Percentiles rank a stretch among this genome's conserved stretches.
These are phyloP conservation scores for Tenthredo distinguenda DNA, from an alignment of 2,888 invertebrate genomes.

Conservation along the genomic window DNA sequence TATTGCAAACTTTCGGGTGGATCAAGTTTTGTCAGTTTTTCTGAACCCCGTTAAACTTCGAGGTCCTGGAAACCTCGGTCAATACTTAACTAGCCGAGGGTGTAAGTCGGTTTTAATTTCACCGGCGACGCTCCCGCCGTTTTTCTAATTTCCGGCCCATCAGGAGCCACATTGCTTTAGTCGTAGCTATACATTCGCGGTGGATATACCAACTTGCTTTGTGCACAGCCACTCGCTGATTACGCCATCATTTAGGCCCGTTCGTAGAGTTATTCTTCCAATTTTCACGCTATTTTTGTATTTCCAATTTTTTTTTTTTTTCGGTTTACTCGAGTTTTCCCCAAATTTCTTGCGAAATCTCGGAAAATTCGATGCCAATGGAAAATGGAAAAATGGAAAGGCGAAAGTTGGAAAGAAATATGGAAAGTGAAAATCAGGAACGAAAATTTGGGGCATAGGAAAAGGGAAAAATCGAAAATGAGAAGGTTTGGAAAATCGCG, in stretches of 20 bases:
- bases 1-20: conserved; percentile 25
- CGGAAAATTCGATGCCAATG: background rate
- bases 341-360: background rate
- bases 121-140: conserved; percentile 44
- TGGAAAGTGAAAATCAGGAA: background rate
- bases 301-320: background rate
- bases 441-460: too few relatives aligned
- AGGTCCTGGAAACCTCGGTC: background rate
- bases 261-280: conserved; percentile 12
- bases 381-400: background rate
- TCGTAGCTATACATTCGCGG: background rate
- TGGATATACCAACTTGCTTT: conserved; percentile 1
- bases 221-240: conserved; percentile 10
- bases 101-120: conserved; percentile 51
- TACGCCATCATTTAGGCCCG: conserved; percentile 31
- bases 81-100: conserved; percentile 39
- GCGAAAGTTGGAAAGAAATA: background rate
- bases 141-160: conserved; percentile 54
- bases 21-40: conserved; percentile 32
- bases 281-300: background rate
- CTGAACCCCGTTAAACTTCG: background rate
- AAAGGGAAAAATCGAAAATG: background rate
- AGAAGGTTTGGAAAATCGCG: background rate
- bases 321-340: background rate
- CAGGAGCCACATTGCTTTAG: conserved; percentile 37